Evolutionary conservation across 2,113 vertebrate species (phyloP).

Genomic region (Callochromis pleurospilus): DNA sequence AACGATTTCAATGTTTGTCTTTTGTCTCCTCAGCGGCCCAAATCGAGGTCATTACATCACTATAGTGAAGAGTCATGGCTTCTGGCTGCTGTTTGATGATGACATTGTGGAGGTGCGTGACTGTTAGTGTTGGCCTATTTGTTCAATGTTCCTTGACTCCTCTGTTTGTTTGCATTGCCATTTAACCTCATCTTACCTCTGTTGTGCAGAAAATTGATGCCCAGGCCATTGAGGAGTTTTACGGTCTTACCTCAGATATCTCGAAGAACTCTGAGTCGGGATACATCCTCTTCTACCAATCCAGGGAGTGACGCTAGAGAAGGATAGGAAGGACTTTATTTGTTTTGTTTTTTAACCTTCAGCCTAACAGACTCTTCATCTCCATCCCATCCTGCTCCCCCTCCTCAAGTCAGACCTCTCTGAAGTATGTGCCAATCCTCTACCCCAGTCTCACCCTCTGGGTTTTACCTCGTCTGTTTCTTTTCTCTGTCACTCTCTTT

Average conservation of each 20-base stretch:
- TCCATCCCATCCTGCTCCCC: not conserved
- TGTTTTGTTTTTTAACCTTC: not conserved
- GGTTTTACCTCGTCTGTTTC: not conserved
- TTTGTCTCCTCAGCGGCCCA: conserved; percentile 79
- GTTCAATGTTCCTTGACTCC: not conserved
- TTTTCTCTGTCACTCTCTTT: not conserved
- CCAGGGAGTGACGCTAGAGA: conserved; percentile 82
- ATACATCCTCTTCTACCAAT: conserved; percentile 99
- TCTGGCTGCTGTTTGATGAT: conserved; percentile 96
- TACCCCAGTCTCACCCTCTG: not conserved
- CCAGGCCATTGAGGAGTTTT: conserved; percentile 98
- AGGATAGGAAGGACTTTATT: not conserved
- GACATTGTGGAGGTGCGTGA: conserved; percentile 95
- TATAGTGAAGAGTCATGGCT: conserved; percentile 97
- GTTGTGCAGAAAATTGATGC: conserved; percentile 91
- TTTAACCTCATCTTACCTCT: not conserved
- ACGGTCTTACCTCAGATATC: conserved; percentile 96
- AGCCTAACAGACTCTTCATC: not conserved
- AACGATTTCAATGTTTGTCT: conserved; percentile 4
- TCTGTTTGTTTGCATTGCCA: not conserved
- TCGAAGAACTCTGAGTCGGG: conserved; percentile 98
- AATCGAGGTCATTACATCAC: conserved; percentile 97
- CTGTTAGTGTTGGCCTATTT: not conserved
- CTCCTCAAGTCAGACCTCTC: conserved; percentile 6
- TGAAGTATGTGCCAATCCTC: conserved; percentile 57